Evolutionary conservation across 2,888 invertebrate genomes (phyloP).

Genomic region (Oegoconia quadripuncta): DNA sequence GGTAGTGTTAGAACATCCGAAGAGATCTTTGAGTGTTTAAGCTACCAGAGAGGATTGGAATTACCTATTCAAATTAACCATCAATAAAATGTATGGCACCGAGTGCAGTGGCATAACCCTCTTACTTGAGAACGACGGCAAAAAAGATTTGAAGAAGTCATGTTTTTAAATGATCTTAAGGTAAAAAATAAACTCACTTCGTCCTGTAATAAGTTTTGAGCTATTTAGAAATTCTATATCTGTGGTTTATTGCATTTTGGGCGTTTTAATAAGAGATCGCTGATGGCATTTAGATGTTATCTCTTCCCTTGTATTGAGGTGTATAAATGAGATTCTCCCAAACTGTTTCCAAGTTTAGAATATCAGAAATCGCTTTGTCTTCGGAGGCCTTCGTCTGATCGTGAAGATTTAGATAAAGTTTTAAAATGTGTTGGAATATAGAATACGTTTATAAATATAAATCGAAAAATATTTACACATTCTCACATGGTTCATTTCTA

Average conservation of each 20-base stretch:
- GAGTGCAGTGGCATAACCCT: too few species aligned
- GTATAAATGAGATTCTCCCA: constrained; percentile 53
- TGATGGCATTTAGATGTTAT: constrained; percentile 65
- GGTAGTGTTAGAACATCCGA: too few species aligned
- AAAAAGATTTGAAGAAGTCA: too few species aligned
- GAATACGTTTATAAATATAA: too few species aligned
- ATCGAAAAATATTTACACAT: too few species aligned
- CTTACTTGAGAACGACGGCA: too few species aligned
- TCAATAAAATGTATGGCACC: too few species aligned
- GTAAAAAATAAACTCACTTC: neutral
- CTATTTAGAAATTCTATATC: constrained; percentile 23
- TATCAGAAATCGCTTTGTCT: constrained; percentile 14
- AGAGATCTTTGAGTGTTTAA: too few species aligned
- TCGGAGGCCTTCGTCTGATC: neutral
- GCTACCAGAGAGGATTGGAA: neutral
- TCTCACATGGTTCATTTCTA: too few species aligned
- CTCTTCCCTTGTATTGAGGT: constrained; percentile 63
- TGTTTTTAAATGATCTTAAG: neutral
- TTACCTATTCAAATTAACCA: too few species aligned
- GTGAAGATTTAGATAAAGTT: neutral
- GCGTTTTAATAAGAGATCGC: constrained; percentile 63
- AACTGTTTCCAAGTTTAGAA: constrained; percentile 7
- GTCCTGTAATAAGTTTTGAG: neutral
- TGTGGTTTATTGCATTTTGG: constrained; percentile 46
- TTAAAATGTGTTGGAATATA: too few species aligned